Evolutionary conservation across 1,140 invertebrate genomes (phyloP).

Genomic region (Matsumurasca onukii): DNA sequence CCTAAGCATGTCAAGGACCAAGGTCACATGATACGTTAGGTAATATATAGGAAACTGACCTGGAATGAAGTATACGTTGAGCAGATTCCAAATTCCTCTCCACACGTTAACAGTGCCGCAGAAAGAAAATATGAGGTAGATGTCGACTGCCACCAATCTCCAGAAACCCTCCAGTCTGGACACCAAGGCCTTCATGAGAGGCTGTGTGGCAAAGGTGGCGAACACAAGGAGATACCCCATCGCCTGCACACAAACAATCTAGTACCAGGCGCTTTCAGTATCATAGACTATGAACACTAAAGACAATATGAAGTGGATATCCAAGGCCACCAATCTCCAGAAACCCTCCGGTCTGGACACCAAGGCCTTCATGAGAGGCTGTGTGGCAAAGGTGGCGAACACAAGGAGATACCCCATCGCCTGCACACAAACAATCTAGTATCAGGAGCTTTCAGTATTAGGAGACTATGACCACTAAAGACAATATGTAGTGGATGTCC

Average conservation of each 20-base stretch:
- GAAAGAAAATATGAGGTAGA: constrained; percentile 74
- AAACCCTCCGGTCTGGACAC: constrained; percentile 65
- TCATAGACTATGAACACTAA: too few relatives aligned
- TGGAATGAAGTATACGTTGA: constrained; percentile 78
- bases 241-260: constrained; percentile 54
- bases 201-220: constrained; percentile 71
- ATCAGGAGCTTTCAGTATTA: too few relatives aligned
- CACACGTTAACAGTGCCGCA: constrained; percentile 83
- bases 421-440: constrained; percentile 52
- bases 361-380: constrained; percentile 66
- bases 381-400: constrained; percentile 67
- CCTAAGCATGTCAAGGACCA: too few relatives aligned
- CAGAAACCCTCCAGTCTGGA: constrained; percentile 61
- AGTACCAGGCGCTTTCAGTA: too few relatives aligned
- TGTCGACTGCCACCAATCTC: constrained; percentile 68
- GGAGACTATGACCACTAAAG: too few relatives aligned
- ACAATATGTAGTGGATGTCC: constrained; percentile 72
- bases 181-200: constrained; percentile 66
- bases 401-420: constrained; percentile 72
- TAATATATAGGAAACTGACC: constrained; percentile 46
- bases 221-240: constrained; percentile 71
- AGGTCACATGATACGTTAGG: too few relatives aligned
- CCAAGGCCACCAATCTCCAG: constrained; percentile 64
- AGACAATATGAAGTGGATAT: constrained; percentile 71
- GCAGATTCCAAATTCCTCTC: constrained; percentile 79